Conservation (phyloP, 1,140 invertebrate genomes). For the Drosophila kepulauana region DNA sequence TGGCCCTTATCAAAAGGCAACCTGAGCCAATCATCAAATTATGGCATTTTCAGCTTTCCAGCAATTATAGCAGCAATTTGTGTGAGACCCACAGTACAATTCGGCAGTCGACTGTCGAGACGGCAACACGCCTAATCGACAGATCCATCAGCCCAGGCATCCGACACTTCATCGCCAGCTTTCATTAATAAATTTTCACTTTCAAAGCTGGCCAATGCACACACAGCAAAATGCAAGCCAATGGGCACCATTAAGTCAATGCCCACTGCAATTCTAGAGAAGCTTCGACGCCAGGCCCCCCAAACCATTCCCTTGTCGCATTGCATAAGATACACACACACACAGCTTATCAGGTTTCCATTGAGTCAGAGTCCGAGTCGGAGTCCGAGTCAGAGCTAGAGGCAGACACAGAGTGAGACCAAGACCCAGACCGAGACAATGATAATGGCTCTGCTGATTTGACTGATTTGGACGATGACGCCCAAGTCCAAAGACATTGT, state of each 20-base stretch:
- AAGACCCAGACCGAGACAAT: constrained; percentile 26
- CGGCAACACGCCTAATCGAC: constrained; percentile 51
- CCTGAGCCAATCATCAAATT: constrained; percentile 60
- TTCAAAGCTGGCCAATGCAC: constrained; percentile 38
- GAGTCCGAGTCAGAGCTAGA: background rate
- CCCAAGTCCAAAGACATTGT: constrained; percentile 30
- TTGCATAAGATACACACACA: constrained; percentile 59
- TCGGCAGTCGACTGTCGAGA: constrained; percentile 29
- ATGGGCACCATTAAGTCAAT: constrained; percentile 60
- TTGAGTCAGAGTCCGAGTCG: constrained; percentile 10
- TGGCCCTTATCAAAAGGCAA: constrained; percentile 50
- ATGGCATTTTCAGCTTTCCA: constrained; percentile 74
- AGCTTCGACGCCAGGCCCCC: constrained; percentile 9
- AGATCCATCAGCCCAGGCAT: constrained; percentile 52
- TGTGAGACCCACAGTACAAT: constrained; percentile 22
- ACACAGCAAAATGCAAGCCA: constrained; percentile 43
- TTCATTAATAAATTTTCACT: constrained; percentile 73
- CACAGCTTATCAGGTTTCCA: constrained; percentile 57
- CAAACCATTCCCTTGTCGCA: constrained; percentile 23
- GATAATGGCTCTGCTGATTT: constrained; percentile 71
- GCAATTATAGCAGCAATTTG: constrained; percentile 65
- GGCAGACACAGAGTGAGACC: constrained; percentile 8
- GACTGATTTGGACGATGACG: constrained; percentile 53
- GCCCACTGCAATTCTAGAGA: constrained; percentile 62
- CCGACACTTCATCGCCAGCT: constrained; percentile 61